These are phyloP conservation scores for Betta splendens DNA, from an alignment of 2,797 vertebrate genomes.

Conservation along the genomic window DNA sequence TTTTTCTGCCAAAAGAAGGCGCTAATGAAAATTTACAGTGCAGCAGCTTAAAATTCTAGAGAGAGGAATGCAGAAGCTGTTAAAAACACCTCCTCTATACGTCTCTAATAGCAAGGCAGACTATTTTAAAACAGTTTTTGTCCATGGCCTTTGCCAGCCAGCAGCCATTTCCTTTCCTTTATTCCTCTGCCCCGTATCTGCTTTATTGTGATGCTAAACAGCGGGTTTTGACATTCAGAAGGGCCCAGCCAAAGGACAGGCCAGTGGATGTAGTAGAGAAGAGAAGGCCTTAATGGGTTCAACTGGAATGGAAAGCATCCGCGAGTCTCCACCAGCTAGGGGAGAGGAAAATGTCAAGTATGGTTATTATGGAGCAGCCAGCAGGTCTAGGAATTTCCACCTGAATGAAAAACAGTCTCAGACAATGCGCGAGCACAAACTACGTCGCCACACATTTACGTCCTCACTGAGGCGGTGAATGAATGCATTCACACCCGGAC, in stretches of 20 bases:
- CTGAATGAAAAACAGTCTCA: conserved; percentile 60
- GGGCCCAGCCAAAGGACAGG: conserved; percentile 66
- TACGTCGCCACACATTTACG: conserved; percentile 40
- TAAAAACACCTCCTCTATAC: neutral
- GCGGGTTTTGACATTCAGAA: conserved; percentile 72
- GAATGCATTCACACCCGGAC: conserved; percentile 22
- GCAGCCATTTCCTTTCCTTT: conserved; percentile 57
- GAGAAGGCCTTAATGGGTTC: conserved; percentile 74
- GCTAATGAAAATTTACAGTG: conserved; percentile 4
- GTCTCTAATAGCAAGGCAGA: conserved; percentile 19
- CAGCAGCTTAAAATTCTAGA: conserved; percentile 20
- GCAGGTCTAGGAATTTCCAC: conserved; percentile 58
- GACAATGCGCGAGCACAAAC: conserved; percentile 51
- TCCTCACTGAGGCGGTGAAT: conserved; percentile 23
- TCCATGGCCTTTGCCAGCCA: conserved; percentile 60
- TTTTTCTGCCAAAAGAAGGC: too few relatives aligned
- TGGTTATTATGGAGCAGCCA: conserved; percentile 64
- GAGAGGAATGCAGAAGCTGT: conserved; percentile 7
- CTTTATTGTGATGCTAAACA: conserved; percentile 75
- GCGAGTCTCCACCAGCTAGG: conserved; percentile 67
- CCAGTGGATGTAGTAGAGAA: conserved; percentile 61
- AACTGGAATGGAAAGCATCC: conserved; percentile 77
- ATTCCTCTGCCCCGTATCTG: conserved; percentile 43
- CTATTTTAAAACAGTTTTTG: conserved; percentile 53
- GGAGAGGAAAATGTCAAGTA: conserved; percentile 74